These are phyloP conservation scores for Nematostella vectensis DNA, from an alignment of 92 coral and sea anemone species.

Conservation along the genomic window DNA sequence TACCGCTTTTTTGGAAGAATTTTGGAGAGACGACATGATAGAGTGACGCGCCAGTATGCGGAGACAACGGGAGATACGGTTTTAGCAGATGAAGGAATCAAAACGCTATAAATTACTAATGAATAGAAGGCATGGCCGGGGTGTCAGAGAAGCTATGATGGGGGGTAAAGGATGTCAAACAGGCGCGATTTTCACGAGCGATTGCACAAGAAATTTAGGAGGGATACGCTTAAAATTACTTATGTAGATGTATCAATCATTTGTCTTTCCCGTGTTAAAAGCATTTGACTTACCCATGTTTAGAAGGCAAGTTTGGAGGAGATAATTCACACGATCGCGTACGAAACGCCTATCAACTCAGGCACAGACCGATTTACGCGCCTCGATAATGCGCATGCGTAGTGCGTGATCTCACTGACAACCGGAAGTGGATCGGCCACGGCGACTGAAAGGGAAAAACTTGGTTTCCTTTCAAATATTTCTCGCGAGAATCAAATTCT, in stretches of 20 bases:
- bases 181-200: neutral
- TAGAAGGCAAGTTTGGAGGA: constrained; percentile 29
- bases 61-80: constrained; percentile 10
- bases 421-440: constrained; percentile 52
- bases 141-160: neutral
- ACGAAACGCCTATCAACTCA: constrained; percentile 49
- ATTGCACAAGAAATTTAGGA: neutral
- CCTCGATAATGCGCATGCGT: constrained; percentile 54
- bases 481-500: constrained; percentile 4
- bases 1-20: constrained; percentile 29
- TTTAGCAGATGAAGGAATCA: constrained; percentile 18
- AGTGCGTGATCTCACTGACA: constrained; percentile 1
- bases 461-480: constrained; percentile 15
- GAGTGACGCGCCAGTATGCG: constrained; percentile 3
- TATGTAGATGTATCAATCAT: no score
- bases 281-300: constrained; percentile 43
- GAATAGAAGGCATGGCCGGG: constrained; percentile 5
- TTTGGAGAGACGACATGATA: constrained; percentile 30
- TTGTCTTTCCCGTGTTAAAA: no score
- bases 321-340: constrained; percentile 17
- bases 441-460: constrained; percentile 11
- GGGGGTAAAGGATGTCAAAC: neutral
- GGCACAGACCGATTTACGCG: constrained; percentile 43
- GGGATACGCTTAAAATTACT: constrained; percentile 3
- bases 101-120: constrained; percentile 37